phyloP scores from a whole-genome alignment of 1,140 invertebrate genomes.

The Brachionus koreanus region DNA sequence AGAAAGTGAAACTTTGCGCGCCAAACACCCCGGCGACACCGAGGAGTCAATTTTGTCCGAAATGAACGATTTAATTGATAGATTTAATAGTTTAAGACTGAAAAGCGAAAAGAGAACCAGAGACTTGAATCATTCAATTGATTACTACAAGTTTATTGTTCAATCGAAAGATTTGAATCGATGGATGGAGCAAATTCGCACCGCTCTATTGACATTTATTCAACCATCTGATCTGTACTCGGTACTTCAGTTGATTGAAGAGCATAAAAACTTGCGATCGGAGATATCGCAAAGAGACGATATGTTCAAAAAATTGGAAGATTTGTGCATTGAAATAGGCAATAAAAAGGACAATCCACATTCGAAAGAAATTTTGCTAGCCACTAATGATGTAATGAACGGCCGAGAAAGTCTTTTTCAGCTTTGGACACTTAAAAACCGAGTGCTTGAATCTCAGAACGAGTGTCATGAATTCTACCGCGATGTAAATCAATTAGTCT shows the following conservation, averaged over 20 bases:
- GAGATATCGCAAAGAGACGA: slow-evolving; percentile 37
- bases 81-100: not conserved
- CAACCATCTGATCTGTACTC: not conserved
- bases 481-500: not conserved
- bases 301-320: not conserved
- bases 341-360: not conserved
- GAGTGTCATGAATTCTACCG: slow-evolving; percentile 40
- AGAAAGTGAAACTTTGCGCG: not conserved
- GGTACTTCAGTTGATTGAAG: not conserved
- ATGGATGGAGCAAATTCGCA: not conserved
- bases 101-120: not conserved
- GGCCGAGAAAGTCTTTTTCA: not conserved
- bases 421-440: not conserved
- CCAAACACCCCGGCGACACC: slow-evolving; percentile 32
- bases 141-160: slow-evolving; percentile 2
- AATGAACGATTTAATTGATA: slow-evolving; percentile 13
- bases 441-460: not conserved
- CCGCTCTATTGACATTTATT: not conserved
- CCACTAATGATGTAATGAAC: not conserved
- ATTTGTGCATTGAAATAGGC: not conserved
- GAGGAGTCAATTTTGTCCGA: not conserved
- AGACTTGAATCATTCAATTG: not conserved
- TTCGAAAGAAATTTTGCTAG: not conserved
- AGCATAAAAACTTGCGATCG: not conserved
- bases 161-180: not conserved